These are phyloP conservation scores for Balaeniceps rex DNA, from an alignment of 2,113 vertebrate species.

Conservation along the genomic window DNA sequence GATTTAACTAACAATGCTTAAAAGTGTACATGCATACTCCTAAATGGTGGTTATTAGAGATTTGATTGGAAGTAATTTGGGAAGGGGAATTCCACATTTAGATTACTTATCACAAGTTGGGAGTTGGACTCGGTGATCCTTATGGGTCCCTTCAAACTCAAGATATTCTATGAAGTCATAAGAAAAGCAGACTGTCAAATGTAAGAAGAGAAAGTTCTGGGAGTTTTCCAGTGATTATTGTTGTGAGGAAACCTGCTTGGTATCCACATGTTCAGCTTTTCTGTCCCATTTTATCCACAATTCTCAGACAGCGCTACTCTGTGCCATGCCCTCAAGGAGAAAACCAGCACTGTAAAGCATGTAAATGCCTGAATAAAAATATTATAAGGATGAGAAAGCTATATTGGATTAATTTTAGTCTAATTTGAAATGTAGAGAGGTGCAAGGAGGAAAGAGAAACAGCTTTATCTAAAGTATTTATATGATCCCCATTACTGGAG, in stretches of 20 bases:
- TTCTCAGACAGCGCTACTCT: constrained; percentile 34
- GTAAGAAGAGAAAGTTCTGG: background rate
- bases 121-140: background rate
- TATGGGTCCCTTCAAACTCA: background rate
- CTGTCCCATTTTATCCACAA: constrained; percentile 25
- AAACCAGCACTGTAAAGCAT: constrained; percentile 40
- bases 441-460: background rate
- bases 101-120: background rate
- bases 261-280: constrained; percentile 1
- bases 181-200: constrained; percentile 22
- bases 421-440: constrained; percentile 3
- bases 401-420: constrained; percentile 40
- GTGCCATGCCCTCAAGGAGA: constrained; percentile 27
- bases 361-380: constrained; percentile 44
- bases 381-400: background rate
- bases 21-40: background rate
- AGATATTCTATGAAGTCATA: background rate
- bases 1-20: background rate
- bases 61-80: background rate
- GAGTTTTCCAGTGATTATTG: background rate
- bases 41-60: background rate
- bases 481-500: background rate
- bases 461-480: background rate
- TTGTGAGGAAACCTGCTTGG: constrained; percentile 21
- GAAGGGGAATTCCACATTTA: background rate